A percentile compares a stretch with the other conserved stretches of the same genome.
These are phyloP conservation scores for Ctenodactylus gundi DNA, from an alignment of 2,113 vertebrate species.

Conservation along the genomic window DNA sequence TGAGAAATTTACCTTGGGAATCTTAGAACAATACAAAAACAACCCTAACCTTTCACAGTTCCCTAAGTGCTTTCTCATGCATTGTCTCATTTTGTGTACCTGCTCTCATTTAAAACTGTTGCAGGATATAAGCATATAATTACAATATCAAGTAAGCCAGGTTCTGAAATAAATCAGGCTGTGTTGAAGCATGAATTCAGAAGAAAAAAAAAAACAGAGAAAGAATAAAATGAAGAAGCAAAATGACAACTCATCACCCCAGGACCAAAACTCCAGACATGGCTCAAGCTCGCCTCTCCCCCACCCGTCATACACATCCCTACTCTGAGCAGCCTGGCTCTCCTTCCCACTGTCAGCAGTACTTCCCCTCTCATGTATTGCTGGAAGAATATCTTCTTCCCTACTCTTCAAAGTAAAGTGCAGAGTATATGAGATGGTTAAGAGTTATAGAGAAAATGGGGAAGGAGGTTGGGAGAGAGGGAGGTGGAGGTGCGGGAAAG, in stretches of 20 bases:
- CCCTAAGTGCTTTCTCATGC: not conserved
- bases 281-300: not conserved
- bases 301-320: too few species aligned
- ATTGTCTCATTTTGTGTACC: constrained; percentile 20
- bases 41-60: not conserved
- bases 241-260: not conserved
- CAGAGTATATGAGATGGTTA: not conserved
- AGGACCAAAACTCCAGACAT: not conserved
- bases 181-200: not conserved
- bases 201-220: not conserved
- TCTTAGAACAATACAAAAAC: not conserved
- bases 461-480: not conserved
- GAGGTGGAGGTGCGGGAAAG: not conserved
- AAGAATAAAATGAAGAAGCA: not conserved
- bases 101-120: constrained; percentile 16
- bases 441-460: not conserved
- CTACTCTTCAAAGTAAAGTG: not conserved
- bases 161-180: constrained; percentile 48
- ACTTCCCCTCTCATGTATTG: not conserved
- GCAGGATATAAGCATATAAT: constrained; percentile 7
- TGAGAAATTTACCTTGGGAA: not conserved
- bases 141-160: constrained; percentile 48
- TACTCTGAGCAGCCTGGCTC: fast-evolving
- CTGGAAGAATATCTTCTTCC: not conserved
- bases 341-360: not conserved